phyloP scores from a whole-genome alignment of 2,888 invertebrate genomes.

The Agrotis clavis region DNA sequence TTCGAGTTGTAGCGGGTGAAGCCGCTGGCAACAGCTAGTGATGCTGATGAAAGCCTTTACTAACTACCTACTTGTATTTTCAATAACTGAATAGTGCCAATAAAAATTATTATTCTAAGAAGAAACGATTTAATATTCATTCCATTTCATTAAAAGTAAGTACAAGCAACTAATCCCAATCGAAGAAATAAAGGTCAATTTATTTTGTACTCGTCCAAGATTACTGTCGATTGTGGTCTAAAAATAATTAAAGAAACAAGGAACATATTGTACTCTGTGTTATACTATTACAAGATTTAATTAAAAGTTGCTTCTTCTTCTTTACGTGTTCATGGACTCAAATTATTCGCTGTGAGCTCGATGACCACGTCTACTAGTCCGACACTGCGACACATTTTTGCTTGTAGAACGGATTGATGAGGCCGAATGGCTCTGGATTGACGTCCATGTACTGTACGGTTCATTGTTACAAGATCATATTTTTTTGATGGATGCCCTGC shows the following conservation, averaged over 20 bases:
- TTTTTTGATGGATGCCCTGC: too few relatives aligned
- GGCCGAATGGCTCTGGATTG: too few relatives aligned
- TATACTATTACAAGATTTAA: not conserved
- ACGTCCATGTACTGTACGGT: too few relatives aligned
- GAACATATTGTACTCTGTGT: slow-evolving; percentile 3
- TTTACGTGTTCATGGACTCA: too few relatives aligned
- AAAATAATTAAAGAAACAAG: slow-evolving; percentile 21
- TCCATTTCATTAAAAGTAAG: slow-evolving; percentile 19
- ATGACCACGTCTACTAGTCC: too few relatives aligned
- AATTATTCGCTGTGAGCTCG: too few relatives aligned
- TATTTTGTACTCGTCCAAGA: slow-evolving; percentile 23
- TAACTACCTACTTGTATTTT: not conserved
- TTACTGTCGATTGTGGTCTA: slow-evolving; percentile 15
- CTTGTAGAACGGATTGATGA: too few relatives aligned
- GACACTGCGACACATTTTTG: too few relatives aligned
- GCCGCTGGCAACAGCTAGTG: too few relatives aligned
- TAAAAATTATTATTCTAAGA: slow-evolving; percentile 21
- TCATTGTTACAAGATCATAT: too few relatives aligned
- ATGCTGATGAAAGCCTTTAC: too few relatives aligned
- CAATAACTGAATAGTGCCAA: not conserved
- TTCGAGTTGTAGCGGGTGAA: too few relatives aligned
- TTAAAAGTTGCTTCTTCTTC: not conserved
- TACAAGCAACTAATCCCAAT: slow-evolving; percentile 9
- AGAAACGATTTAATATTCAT: slow-evolving; percentile 3
- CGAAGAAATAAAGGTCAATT: slow-evolving; percentile 21